Evolutionary conservation across 2,797 vertebrate species (phyloP).

Genomic region (Eulemur mongoz): DNA sequence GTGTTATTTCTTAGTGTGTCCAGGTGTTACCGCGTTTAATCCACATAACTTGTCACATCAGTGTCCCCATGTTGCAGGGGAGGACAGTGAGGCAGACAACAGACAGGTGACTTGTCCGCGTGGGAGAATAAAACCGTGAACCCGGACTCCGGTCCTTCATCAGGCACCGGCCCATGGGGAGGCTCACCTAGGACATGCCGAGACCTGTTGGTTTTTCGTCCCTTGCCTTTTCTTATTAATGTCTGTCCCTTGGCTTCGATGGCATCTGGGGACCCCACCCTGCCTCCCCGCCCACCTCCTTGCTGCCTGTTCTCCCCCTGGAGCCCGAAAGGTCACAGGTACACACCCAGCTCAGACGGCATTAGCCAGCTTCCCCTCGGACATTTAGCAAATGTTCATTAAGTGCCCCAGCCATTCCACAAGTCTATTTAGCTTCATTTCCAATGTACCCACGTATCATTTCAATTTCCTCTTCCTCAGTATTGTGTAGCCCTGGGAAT

Average conservation of each 20-base stretch:
- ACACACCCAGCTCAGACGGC: conserved; percentile 74
- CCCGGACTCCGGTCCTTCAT: not conserved
- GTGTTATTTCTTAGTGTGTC: not conserved
- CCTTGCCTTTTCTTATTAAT: conserved; percentile 21
- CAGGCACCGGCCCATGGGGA: fast-evolving
- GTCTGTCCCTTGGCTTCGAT: conserved; percentile 54
- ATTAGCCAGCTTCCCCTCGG: conserved; percentile 78
- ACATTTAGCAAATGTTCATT: conserved; percentile 80
- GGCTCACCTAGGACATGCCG: not conserved
- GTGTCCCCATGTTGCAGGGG: not conserved
- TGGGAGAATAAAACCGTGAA: not conserved
- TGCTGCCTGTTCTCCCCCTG: not conserved
- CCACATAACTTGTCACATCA: not conserved
- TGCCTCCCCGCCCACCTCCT: not conserved
- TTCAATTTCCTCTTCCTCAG: conserved; percentile 77
- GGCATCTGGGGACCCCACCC: conserved; percentile 37
- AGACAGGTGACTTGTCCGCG: not conserved
- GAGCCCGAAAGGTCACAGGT: conserved; percentile 66
- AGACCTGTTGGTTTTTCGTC: not conserved
- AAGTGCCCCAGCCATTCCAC: conserved; percentile 75
- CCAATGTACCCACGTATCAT: conserved; percentile 71
- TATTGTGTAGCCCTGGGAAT: conserved; percentile 69
- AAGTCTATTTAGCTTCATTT: conserved; percentile 74
- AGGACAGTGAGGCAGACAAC: not conserved
- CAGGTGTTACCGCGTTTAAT: not conserved